Evolutionary conservation across 2,888 invertebrate genomes (phyloP).

Genomic region (Euspilapteryx auroguttella): DNA sequence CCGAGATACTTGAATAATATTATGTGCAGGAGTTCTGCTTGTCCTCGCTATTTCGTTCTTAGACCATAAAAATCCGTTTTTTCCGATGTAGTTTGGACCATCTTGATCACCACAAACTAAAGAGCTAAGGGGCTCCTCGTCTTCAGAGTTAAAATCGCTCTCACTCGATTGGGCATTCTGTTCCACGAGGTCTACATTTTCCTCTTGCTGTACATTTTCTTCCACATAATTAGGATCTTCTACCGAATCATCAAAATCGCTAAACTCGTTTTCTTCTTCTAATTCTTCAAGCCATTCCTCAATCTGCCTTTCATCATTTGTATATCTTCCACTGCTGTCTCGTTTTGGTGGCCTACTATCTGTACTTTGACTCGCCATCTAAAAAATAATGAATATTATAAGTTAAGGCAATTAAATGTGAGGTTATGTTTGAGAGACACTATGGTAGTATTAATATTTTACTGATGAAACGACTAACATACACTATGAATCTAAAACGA

Average conservation of each 20-base stretch:
- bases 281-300: background rate
- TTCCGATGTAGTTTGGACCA: constrained; percentile 5
- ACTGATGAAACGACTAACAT: background rate
- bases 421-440: background rate
- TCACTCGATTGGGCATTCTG: constrained; percentile 5
- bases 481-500: constrained; percentile 1
- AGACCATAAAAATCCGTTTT: constrained; percentile 7
- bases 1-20: constrained; percentile 8
- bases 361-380: background rate
- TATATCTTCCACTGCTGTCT: background rate
- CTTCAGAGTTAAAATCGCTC: too few species aligned
- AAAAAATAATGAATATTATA: too few species aligned
- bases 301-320: background rate
- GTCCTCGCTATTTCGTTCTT: constrained; percentile 4
- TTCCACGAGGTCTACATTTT: constrained; percentile 7
- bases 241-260: background rate
- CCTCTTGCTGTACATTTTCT: constrained; percentile 6
- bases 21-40: constrained; percentile 7
- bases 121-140: too few species aligned
- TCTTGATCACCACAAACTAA: constrained; percentile 3
- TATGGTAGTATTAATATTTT: background rate
- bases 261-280: background rate
- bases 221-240: background rate
- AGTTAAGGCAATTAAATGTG: too few species aligned
- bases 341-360: background rate